Conservation (phyloP, 2,797 vertebrate species). For the Ctenopoma kingsleyae region DNA sequence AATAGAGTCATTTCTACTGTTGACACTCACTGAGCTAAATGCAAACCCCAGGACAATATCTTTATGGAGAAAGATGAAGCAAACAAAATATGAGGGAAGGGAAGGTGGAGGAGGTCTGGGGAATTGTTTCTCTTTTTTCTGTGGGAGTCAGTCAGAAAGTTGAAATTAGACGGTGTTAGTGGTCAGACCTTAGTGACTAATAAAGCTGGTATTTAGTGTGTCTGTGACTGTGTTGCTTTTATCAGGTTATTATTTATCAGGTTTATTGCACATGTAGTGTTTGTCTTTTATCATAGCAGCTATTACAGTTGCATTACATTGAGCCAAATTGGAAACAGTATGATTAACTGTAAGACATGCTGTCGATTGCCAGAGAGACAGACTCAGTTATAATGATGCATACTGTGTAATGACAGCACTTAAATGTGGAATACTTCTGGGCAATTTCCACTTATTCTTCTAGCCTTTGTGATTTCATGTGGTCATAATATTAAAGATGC, state of each 20-base stretch:
- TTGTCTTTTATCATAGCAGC: background rate
- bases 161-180: slow-evolving; percentile 58
- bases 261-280: background rate
- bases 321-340: slow-evolving; percentile 2
- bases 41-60: slow-evolving; percentile 40
- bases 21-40: slow-evolving; percentile 34
- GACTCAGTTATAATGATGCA: slow-evolving; percentile 9
- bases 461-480: slow-evolving; percentile 11
- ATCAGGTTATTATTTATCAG: background rate
- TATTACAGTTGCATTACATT: slow-evolving; percentile 5
- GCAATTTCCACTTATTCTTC: background rate
- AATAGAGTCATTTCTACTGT: slow-evolving; percentile 42
- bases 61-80: slow-evolving; percentile 26
- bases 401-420: slow-evolving; percentile 3
- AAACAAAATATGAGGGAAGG: slow-evolving; percentile 11
- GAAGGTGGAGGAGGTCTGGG: slow-evolving; percentile 27
- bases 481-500: background rate
- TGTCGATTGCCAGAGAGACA: slow-evolving; percentile 17
- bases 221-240: slow-evolving; percentile 24
- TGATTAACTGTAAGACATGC: slow-evolving; percentile 18
- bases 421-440: no score
- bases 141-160: slow-evolving; percentile 34
- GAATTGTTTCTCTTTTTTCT: slow-evolving; percentile 44
- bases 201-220: slow-evolving; percentile 41
- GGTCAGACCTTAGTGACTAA: slow-evolving; percentile 30